Evolutionary conservation across 2,113 vertebrate genomes (phyloP).

Genomic region (Lampris megalopsis): DNA sequence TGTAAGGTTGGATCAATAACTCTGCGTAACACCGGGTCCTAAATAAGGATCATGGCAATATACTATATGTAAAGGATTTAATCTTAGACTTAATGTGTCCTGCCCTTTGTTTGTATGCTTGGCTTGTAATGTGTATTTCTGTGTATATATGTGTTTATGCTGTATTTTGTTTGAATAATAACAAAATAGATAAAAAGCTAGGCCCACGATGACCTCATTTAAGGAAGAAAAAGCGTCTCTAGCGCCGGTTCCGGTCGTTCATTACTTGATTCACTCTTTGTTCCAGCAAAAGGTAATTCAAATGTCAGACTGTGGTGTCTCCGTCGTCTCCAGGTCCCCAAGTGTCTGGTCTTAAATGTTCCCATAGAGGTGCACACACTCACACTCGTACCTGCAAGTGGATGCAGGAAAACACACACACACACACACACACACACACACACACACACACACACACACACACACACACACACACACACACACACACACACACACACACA

Average conservation of each 20-base stretch:
- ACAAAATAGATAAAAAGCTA: no score
- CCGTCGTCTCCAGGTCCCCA: background rate
- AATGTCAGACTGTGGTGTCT: constrained; percentile 12
- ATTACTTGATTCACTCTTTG: background rate
- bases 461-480: background rate
- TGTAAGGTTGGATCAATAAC: no score
- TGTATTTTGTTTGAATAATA: no score
- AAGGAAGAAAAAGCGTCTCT: background rate
- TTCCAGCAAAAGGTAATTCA: background rate
- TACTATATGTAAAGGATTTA: background rate
- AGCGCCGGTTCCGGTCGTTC: background rate
- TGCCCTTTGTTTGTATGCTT: background rate
- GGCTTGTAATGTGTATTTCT: no score
- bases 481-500: background rate
- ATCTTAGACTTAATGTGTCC: background rate
- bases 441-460: background rate
- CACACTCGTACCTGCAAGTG: background rate
- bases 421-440: background rate
- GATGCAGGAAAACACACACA: background rate
- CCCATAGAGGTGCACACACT: background rate
- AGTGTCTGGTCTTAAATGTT: background rate
- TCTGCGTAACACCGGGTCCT: no score
- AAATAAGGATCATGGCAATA: background rate
- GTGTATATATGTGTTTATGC: no score
- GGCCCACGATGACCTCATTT: no score